phyloP scores from a whole-genome alignment of 2,888 invertebrate genomes.

The Alentia gelatinosa region DNA sequence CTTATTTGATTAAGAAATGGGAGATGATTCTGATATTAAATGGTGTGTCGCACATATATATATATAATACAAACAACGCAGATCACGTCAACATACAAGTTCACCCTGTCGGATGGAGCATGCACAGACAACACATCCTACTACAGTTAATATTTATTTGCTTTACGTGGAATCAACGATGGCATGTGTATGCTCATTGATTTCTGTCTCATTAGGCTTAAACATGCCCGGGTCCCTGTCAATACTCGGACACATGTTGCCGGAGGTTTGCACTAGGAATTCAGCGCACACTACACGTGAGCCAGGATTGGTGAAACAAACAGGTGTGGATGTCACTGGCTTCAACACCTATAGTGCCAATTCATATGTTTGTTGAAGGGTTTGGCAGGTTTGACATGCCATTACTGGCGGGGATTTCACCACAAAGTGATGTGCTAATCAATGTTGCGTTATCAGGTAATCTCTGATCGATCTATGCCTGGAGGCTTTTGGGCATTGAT shows the following conservation, averaged over 20 bases:
- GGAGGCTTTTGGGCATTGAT: background rate
- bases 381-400: background rate
- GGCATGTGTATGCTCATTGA: conserved; percentile 12
- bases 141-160: background rate
- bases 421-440: background rate
- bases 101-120: too few relatives aligned
- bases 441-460: background rate
- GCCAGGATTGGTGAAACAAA: background rate
- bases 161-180: background rate
- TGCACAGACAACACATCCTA: background rate
- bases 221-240: background rate
- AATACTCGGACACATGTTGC: background rate
- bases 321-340: background rate
- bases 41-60: too few relatives aligned
- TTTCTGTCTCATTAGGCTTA: background rate
- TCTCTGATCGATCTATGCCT: background rate
- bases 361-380: background rate
- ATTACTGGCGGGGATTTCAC: background rate
- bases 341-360: background rate
- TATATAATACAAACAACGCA: too few relatives aligned
- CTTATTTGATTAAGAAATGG: too few relatives aligned
- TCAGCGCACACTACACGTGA: background rate
- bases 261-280: background rate
- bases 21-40: too few relatives aligned
- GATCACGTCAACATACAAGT: too few relatives aligned